These are phyloP conservation scores for Dicerorhinus sumatrensis DNA, from an alignment of 2,113 vertebrate genomes.

Conservation along the genomic window DNA sequence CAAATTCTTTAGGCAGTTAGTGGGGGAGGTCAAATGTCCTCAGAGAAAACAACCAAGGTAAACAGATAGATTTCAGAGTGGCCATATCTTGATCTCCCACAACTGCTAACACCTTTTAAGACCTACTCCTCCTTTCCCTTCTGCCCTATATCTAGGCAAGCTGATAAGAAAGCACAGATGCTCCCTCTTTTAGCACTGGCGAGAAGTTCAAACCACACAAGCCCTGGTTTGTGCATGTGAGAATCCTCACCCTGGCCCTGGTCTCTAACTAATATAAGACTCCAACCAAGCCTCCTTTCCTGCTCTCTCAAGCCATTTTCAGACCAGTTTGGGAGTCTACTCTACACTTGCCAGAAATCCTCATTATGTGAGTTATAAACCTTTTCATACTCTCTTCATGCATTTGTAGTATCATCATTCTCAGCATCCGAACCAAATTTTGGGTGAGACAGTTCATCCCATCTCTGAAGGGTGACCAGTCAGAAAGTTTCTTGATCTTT, in stretches of 20 bases:
- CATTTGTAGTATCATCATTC: not conserved
- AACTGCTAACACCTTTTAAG: not conserved
- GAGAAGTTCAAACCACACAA: not conserved
- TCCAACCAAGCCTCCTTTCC: not conserved
- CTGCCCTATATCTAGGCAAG: not conserved
- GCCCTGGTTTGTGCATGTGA: not conserved
- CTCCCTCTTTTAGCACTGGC: not conserved
- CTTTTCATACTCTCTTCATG: not conserved
- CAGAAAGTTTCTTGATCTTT: not conserved
- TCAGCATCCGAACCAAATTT: not conserved
- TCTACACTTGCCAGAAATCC: not conserved
- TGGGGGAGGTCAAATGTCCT: too few species aligned
- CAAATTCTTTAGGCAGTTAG: too few species aligned
- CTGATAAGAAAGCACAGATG: not conserved
- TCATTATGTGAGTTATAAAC: not conserved
- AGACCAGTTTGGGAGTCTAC: not conserved
- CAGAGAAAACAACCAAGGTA: too few species aligned
- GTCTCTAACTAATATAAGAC: not conserved
- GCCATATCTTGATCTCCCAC: too few species aligned
- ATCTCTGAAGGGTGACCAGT: not conserved
- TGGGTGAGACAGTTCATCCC: not conserved
- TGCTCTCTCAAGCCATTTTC: slow-evolving; percentile 9
- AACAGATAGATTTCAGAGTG: too few species aligned
- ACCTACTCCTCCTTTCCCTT: not conserved
- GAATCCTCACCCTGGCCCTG: not conserved